Conservation (phyloP, 2,797 vertebrate genomes). For the Linurgus olivaceus region DNA sequence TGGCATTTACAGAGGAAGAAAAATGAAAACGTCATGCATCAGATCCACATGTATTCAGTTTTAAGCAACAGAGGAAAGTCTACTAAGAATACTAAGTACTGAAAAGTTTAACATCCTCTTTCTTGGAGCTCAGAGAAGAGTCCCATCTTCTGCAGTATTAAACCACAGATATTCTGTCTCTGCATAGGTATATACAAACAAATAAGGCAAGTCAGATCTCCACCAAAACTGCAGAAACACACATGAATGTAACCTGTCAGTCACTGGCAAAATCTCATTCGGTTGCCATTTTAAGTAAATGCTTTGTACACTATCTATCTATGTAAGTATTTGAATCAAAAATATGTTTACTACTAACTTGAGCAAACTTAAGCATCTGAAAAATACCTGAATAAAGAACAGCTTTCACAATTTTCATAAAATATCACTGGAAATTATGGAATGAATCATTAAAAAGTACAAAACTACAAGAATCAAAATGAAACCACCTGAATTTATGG, state of each 20-base stretch:
- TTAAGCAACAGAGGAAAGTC: background rate
- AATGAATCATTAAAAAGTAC: background rate
- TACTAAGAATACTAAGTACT: background rate
- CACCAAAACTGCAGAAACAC: background rate
- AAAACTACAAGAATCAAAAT: background rate
- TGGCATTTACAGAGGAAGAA: background rate
- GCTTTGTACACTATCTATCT: background rate
- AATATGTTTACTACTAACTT: background rate
- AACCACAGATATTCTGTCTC: background rate
- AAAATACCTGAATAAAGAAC: background rate
- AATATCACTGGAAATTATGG: background rate
- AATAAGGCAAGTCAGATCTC: background rate
- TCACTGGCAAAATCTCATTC: background rate
- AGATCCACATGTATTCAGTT: background rate
- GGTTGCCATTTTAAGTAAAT: background rate
- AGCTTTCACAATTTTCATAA: background rate
- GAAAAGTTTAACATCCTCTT: background rate
- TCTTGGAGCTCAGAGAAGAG: background rate
- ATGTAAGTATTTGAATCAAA: background rate
- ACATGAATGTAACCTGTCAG: background rate
- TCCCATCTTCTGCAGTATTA: background rate
- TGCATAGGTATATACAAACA: accelerated
- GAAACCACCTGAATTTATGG: background rate
- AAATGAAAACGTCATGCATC: background rate
- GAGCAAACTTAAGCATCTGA: background rate